Conservation (phyloP, 2,888 invertebrate species). For the Scelioninae gen. 2 region DNA sequence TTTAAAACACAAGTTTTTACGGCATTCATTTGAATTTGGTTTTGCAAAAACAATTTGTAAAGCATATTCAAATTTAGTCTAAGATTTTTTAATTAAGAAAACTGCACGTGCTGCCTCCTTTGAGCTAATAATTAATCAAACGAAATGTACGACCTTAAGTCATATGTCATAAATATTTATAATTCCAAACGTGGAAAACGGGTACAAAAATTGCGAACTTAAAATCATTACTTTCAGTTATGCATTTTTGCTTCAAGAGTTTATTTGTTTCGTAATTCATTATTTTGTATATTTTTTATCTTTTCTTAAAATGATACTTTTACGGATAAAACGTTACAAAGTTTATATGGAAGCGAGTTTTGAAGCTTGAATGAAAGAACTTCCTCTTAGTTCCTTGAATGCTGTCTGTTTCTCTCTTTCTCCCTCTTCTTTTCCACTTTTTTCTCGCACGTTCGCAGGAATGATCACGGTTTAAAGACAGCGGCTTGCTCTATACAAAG, state of each 20-base stretch:
- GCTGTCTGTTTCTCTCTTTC: constrained; percentile 56
- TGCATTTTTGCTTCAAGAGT: constrained; percentile 19
- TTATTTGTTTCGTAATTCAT: constrained; percentile 49
- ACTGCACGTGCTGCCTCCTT: too few species aligned
- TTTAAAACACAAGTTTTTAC: too few species aligned
- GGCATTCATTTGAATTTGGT: too few species aligned
- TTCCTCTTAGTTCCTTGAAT: constrained; percentile 57
- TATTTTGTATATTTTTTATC: constrained; percentile 50
- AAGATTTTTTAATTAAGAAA: too few species aligned
- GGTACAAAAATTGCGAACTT: too few species aligned
- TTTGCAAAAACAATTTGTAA: too few species aligned
- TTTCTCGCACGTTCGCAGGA: constrained; percentile 64
- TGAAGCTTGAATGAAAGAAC: constrained; percentile 68
- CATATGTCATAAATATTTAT: too few species aligned
- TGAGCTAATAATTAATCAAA: too few species aligned
- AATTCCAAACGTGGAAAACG: too few species aligned
- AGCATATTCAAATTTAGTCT: too few species aligned
- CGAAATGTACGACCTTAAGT: too few species aligned
- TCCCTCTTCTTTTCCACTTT: constrained; percentile 48
- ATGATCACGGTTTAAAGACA: constrained; percentile 72
- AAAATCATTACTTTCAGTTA: constrained; percentile 19
- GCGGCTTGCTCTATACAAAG: constrained; percentile 69
- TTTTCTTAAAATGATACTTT: constrained; percentile 49
- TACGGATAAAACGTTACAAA: constrained; percentile 56
- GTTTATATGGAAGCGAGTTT: constrained; percentile 63